These are phyloP conservation scores for Anniella stebbinsi DNA, from an alignment of 2,797 vertebrate species.

Conservation along the genomic window DNA sequence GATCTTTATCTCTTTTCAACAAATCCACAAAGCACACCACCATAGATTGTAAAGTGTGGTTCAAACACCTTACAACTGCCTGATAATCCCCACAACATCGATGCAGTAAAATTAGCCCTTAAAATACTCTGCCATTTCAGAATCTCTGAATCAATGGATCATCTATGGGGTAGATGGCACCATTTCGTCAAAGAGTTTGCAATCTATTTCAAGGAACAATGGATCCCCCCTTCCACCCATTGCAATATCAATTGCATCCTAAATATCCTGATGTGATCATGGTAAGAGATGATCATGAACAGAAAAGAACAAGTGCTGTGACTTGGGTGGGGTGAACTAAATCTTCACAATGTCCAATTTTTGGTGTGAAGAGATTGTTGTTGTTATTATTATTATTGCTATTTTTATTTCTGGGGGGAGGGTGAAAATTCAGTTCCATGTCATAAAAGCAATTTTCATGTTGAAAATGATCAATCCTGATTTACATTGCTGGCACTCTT, in stretches of 20 bases:
- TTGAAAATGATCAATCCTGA: no score
- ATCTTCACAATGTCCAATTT: background rate
- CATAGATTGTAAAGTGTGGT: background rate
- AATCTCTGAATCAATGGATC: slow-evolving; percentile 16
- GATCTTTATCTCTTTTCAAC: background rate
- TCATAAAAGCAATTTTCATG: no score
- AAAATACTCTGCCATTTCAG: background rate
- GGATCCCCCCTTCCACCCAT: background rate
- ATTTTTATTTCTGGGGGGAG: no score
- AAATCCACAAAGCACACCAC: slow-evolving; percentile 27
- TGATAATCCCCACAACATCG: background rate
- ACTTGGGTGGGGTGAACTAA: background rate
- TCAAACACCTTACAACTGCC: slow-evolving; percentile 7
- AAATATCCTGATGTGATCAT: background rate
- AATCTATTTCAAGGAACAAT: slow-evolving; percentile 25
- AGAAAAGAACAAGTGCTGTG: background rate
- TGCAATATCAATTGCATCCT: fast-evolving
- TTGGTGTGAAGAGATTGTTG: background rate
- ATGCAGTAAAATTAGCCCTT: background rate
- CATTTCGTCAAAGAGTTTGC: slow-evolving; percentile 13
- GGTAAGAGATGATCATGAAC: fast-evolving
- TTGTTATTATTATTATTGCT: no score
- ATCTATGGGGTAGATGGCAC: background rate
- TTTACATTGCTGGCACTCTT: no score
- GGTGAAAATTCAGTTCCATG: no score